A percentile compares a stretch with the other conserved stretches of the same genome.
Conservation (phyloP, 2,888 invertebrate species). For the Cremastobaeus sp. region DNA sequence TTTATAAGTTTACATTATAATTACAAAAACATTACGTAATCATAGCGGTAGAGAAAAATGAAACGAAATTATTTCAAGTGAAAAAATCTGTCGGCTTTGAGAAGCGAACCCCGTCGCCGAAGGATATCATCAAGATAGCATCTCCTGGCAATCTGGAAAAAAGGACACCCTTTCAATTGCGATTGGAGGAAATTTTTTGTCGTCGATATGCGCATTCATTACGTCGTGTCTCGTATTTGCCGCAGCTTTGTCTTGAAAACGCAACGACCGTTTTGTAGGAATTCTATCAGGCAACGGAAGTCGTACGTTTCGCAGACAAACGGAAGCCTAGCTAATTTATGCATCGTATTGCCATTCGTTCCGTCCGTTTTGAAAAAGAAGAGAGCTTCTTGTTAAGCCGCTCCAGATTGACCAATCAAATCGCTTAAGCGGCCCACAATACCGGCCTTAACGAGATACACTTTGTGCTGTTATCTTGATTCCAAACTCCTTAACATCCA, state of each 20-base stretch:
- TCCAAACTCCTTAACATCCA: conserved; percentile 53
- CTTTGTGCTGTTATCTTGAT: conserved; percentile 53
- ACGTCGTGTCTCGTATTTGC: neutral
- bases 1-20: too few relatives aligned
- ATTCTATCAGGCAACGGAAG: conserved; percentile 34
- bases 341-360: conserved; percentile 60
- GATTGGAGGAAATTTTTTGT: conserved; percentile 12
- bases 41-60: too few relatives aligned
- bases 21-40: too few relatives aligned
- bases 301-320: conserved; percentile 42
- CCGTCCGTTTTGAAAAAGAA: conserved; percentile 57
- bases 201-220: neutral
- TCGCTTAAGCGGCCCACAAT: conserved; percentile 73
- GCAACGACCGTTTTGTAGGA: neutral
- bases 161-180: too few relatives aligned
- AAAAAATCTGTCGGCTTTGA: too few relatives aligned
- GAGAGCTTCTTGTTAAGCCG: conserved; percentile 55
- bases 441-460: conserved; percentile 71
- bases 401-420: conserved; percentile 75
- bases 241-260: conserved; percentile 17
- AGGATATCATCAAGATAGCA: too few relatives aligned
- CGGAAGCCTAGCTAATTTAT: conserved; percentile 70
- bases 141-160: too few relatives aligned
- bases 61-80: too few relatives aligned
- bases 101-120: too few relatives aligned